phyloP scores from a whole-genome alignment of 2,797 vertebrate species.

The Danio tinwini region DNA sequence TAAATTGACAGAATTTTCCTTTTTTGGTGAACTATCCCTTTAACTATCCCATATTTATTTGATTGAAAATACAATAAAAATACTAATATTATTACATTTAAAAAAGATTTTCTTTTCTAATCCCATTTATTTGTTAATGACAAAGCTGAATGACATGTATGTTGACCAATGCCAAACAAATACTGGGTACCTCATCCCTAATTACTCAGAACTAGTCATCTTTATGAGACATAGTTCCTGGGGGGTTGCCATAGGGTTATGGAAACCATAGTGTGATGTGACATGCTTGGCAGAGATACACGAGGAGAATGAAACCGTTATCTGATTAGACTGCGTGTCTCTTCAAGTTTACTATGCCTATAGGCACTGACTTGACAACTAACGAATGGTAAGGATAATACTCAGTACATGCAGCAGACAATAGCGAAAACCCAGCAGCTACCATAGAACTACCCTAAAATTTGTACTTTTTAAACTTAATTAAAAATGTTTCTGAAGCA shows the following conservation, averaged over 20 bases:
- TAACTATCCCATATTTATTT: too few relatives aligned
- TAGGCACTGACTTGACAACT: slow-evolving; percentile 34
- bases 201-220: too few relatives aligned
- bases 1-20: too few relatives aligned
- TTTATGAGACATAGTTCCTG: not conserved
- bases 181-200: too few relatives aligned
- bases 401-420: not conserved
- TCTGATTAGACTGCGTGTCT: slow-evolving; percentile 5
- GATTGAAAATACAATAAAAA: too few relatives aligned
- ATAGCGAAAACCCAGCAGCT: not conserved
- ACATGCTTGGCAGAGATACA: slow-evolving; percentile 20
- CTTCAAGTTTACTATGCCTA: slow-evolving; percentile 27
- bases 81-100: too few relatives aligned
- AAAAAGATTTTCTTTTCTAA: too few relatives aligned
- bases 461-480: slow-evolving; percentile 3
- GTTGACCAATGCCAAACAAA: too few relatives aligned
- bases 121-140: too few relatives aligned
- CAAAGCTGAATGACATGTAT: too few relatives aligned
- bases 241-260: slow-evolving; percentile 12
- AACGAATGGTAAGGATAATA: not conserved
- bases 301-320: slow-evolving; percentile 24
- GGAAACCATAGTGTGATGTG: slow-evolving; percentile 13
- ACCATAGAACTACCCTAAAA: not conserved
- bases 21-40: too few relatives aligned
- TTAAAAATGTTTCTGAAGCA: not conserved